Evolutionary conservation across 2,888 invertebrate species (phyloP).

Genomic region (Tuberolachnus salignus): DNA sequence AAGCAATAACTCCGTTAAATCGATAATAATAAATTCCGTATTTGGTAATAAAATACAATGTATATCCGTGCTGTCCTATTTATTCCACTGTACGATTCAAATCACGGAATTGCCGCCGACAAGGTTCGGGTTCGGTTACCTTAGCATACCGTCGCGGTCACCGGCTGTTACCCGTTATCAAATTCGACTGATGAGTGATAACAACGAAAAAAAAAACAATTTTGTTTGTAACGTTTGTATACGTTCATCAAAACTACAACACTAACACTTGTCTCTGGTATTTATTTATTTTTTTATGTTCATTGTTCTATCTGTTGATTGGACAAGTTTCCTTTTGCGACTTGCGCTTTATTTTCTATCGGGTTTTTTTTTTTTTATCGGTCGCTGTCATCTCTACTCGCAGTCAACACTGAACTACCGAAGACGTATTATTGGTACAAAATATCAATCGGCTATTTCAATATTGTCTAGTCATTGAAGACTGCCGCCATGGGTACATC

Average conservation of each 20-base stretch:
- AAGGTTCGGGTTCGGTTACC: too few species aligned
- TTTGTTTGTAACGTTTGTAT: too few species aligned
- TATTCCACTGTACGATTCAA: too few species aligned
- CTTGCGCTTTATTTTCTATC: slow-evolving; percentile 4
- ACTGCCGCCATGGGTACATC: background rate
- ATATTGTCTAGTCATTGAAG: too few species aligned
- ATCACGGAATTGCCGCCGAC: too few species aligned
- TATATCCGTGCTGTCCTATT: too few species aligned
- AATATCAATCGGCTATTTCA: too few species aligned
- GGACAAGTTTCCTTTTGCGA: background rate
- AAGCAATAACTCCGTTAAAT: slow-evolving; percentile 49
- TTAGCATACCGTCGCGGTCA: background rate
- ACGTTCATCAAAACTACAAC: too few species aligned
- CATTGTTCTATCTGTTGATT: background rate
- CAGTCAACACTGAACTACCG: background rate
- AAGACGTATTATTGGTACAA: too few species aligned
- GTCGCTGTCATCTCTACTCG: too few species aligned
- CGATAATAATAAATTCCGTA: too few species aligned
- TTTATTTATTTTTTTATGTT: background rate
- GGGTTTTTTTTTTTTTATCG: background rate
- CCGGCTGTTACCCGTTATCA: background rate
- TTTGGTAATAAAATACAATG: too few species aligned
- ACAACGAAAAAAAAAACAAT: background rate
- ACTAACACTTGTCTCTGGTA: background rate
- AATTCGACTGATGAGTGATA: background rate